phyloP scores from a whole-genome alignment of 1,140 invertebrate genomes.

The Drosophila baimaii region DNA sequence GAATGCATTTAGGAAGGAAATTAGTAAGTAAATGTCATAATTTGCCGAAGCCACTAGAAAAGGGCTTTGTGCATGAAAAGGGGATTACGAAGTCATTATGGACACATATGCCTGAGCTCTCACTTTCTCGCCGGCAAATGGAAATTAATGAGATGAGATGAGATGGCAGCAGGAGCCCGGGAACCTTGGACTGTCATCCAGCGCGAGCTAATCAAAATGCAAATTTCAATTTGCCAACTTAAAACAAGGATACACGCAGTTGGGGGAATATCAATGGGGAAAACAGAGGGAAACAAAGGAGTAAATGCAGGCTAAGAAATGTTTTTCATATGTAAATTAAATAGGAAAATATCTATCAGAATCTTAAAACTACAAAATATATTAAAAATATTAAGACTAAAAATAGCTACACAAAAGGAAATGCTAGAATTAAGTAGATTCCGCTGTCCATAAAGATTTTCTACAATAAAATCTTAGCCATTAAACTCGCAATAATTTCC shows the following conservation, averaged over 20 bases:
- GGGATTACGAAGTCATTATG: conserved; percentile 76
- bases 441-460: too few relatives aligned
- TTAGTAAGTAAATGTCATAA: conserved; percentile 81
- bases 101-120: conserved; percentile 38
- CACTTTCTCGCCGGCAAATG: conserved; percentile 42
- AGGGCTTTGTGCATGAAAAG: conserved; percentile 62
- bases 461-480: too few relatives aligned
- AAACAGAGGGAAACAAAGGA: not conserved
- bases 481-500: accelerated
- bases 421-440: too few relatives aligned
- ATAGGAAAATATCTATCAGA: not conserved
- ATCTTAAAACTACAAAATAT: not conserved
- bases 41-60: conserved; percentile 61
- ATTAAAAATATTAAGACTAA: too few relatives aligned
- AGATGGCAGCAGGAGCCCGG: not conserved
- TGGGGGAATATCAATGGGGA: conserved; percentile 4
- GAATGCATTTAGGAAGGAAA: conserved; percentile 81
- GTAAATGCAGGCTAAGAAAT: conserved; percentile 1
- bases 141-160: conserved; percentile 48
- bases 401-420: too few relatives aligned
- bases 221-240: conserved; percentile 77
- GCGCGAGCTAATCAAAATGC: conserved; percentile 73
- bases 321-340: not conserved
- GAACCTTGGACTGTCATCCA: conserved; percentile 40
- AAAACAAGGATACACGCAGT: conserved; percentile 18